phyloP scores from a whole-genome alignment of 2,888 invertebrate genomes.

The Acanthococcus lagerstroemiae region DNA sequence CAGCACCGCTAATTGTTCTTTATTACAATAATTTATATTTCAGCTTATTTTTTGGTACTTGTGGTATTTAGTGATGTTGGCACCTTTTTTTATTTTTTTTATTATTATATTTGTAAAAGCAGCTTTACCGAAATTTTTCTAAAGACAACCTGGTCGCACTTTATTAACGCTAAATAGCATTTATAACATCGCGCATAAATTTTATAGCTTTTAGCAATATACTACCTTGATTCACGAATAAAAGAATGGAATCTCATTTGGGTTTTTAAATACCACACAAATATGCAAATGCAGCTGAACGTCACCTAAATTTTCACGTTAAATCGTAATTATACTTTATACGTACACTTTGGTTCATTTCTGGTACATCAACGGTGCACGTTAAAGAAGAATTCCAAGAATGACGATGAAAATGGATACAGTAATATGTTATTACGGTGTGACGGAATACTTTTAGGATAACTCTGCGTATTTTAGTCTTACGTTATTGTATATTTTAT shows the following conservation, averaged over 20 bases:
- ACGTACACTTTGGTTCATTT: too few relatives aligned
- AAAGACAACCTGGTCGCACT: constrained; percentile 11
- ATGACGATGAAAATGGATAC: neutral
- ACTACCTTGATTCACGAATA: neutral
- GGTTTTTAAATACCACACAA: too few relatives aligned
- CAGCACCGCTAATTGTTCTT: constrained; percentile 19
- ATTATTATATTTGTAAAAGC: constrained; percentile 18
- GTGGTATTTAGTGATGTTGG: constrained; percentile 28
- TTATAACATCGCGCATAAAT: constrained; percentile 22
- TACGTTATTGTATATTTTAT: too few relatives aligned
- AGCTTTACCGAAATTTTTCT: constrained; percentile 21
- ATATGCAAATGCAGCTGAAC: too few relatives aligned
- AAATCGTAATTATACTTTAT: too few relatives aligned
- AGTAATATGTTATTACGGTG: too few relatives aligned
- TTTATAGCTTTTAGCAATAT: constrained; percentile 19
- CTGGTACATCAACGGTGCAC: neutral
- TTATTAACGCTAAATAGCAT: constrained; percentile 21
- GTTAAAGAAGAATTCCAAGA: neutral
- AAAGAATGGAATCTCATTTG: neutral
- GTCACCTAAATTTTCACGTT: too few relatives aligned
- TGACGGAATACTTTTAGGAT: too few relatives aligned
- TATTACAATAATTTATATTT: constrained; percentile 21
- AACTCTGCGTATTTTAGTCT: too few relatives aligned
- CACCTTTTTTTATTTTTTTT: constrained; percentile 19
- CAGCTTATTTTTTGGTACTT: constrained; percentile 25